These are phyloP conservation scores for Pterobdella sp. DNA, from an alignment of 2,888 invertebrate species.

Conservation along the genomic window DNA sequence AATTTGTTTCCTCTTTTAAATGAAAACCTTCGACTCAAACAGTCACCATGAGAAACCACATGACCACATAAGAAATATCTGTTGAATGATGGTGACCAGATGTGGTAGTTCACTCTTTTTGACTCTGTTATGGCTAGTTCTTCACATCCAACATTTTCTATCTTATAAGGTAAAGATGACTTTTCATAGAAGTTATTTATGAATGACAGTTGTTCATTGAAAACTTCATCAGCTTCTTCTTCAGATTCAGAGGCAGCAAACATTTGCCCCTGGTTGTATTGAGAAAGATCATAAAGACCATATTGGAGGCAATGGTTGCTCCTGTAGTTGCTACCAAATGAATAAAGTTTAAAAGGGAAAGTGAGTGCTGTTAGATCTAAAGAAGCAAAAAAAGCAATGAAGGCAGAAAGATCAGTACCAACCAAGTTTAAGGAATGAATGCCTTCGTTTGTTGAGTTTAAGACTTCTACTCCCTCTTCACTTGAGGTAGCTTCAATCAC, in stretches of 20 bases:
- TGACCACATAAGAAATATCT: neutral
- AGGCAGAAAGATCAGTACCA: neutral
- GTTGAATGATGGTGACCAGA: neutral
- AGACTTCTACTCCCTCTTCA: neutral
- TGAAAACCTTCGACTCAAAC: neutral
- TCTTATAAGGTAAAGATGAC: neutral
- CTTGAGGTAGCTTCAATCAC: neutral
- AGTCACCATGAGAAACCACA: neutral
- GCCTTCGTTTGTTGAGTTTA: neutral
- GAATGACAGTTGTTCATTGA: neutral
- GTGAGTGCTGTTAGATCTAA: neutral
- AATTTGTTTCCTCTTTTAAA: neutral
- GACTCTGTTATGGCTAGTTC: neutral
- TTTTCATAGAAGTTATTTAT: neutral
- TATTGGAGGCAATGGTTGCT: neutral
- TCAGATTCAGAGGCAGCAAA: neutral
- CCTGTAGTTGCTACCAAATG: neutral
- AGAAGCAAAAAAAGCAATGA: neutral
- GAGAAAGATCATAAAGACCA: neutral
- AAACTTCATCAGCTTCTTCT: neutral
- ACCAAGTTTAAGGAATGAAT: neutral
- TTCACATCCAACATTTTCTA: neutral
- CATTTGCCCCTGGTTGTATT: neutral
- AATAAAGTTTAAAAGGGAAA: neutral
- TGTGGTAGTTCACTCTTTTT: neutral